Evolutionary conservation across 2,113 vertebrate genomes (phyloP).

Genomic region (Limnothrissa miodon): DNA sequence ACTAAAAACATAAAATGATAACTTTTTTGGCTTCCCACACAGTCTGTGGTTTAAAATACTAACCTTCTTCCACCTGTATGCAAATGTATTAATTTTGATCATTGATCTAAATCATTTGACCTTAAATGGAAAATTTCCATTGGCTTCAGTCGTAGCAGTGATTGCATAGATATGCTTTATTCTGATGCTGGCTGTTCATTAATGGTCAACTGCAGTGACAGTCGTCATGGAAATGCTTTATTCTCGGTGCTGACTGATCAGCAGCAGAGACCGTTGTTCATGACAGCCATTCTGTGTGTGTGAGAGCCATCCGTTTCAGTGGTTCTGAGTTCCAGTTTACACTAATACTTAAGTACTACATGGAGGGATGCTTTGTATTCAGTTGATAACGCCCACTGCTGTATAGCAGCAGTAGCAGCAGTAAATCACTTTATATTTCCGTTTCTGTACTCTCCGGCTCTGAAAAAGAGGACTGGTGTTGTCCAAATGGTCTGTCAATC

Average conservation of each 20-base stretch:
- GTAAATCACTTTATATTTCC: background rate
- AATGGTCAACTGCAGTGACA: background rate
- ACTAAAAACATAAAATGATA: background rate
- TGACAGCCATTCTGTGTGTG: background rate
- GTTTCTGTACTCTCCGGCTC: background rate
- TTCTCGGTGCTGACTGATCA: no score
- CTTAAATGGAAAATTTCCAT: background rate
- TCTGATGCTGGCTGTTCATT: background rate
- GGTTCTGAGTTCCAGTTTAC: constrained; percentile 8
- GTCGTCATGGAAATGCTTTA: background rate
- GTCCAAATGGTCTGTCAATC: background rate
- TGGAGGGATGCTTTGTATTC: background rate
- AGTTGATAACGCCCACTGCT: background rate
- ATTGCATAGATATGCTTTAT: background rate
- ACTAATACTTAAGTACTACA: background rate
- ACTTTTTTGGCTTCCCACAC: background rate
- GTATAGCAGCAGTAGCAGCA: background rate
- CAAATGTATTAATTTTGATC: background rate
- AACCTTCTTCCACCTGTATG: background rate
- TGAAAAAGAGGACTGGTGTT: background rate
- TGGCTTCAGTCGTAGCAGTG: no score
- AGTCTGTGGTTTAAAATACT: background rate
- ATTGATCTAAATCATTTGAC: background rate
- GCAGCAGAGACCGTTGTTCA: background rate
- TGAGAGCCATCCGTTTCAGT: background rate